Percentiles rank a stretch among this genome's conserved stretches.
Conservation (phyloP, 2,797 vertebrate species). For the Cephalopachus bancanus region DNA sequence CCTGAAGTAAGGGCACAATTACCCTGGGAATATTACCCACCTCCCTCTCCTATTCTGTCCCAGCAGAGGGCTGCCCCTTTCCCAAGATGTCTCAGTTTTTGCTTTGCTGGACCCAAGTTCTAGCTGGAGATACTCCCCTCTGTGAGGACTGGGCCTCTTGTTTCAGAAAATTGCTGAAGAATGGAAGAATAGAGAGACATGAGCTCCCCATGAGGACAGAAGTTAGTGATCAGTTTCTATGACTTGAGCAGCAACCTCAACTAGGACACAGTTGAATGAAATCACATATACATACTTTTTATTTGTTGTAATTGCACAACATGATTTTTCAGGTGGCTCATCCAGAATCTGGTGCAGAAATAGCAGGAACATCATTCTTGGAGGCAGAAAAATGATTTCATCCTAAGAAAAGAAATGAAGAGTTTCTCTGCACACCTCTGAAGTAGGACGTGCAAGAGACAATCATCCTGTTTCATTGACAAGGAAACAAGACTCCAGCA, state of each 20-base stretch:
- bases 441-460: background rate
- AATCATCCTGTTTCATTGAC: background rate
- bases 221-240: background rate
- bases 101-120: background rate
- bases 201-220: fast-evolving
- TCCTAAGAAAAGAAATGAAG: background rate
- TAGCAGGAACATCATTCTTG: background rate
- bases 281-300: background rate
- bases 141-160: background rate
- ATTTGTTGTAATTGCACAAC: background rate
- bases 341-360: background rate
- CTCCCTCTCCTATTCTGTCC: background rate
- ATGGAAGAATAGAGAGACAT: background rate
- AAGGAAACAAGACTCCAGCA: fast-evolving
- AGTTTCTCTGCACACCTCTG: background rate
- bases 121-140: background rate
- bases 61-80: background rate
- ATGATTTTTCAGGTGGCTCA: background rate
- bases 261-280: background rate
- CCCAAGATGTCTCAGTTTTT: background rate
- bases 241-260: background rate
- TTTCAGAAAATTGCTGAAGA: background rate
- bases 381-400: background rate
- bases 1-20: background rate
- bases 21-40: background rate